A percentile compares a stretch with the other conserved stretches of the same genome.
phyloP scores from a whole-genome alignment of 2,113 vertebrate genomes.

The Ochotona princeps region DNA sequence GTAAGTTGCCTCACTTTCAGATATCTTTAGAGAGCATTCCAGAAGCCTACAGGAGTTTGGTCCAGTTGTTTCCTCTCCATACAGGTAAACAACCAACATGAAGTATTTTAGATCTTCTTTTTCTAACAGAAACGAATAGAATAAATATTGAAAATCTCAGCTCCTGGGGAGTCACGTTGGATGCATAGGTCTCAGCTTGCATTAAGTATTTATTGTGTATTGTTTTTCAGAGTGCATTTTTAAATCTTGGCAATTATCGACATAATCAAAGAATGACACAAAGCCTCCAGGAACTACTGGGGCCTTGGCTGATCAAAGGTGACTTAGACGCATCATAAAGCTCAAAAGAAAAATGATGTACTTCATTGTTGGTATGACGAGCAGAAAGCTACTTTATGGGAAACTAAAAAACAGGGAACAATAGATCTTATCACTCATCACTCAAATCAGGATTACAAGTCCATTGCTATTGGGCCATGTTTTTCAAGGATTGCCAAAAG shows the following conservation, averaged over 20 bases:
- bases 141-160: slow-evolving; percentile 68
- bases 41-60: background rate
- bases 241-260: slow-evolving; percentile 45
- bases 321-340: slow-evolving; percentile 26
- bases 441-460: no score
- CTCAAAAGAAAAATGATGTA: background rate
- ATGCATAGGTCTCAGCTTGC: background rate
- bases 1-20: background rate
- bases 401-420: background rate
- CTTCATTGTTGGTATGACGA: background rate
- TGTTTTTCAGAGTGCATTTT: slow-evolving; percentile 32
- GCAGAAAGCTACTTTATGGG: background rate
- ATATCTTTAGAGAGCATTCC: background rate
- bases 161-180: background rate
- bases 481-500: background rate
- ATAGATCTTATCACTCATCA: no score
- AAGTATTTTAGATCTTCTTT: background rate
- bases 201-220: slow-evolving; percentile 53
- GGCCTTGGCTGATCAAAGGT: slow-evolving; percentile 11
- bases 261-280: background rate
- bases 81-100: slow-evolving; percentile 22
- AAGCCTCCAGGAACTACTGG: background rate
- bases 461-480: background rate
- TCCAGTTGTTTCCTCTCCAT: background rate
- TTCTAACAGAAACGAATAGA: background rate